Percentiles rank a stretch among this genome's conserved stretches.
These are phyloP conservation scores for Diloba caeruleocephala DNA, from an alignment of 2,888 invertebrate genomes.

Conservation along the genomic window DNA sequence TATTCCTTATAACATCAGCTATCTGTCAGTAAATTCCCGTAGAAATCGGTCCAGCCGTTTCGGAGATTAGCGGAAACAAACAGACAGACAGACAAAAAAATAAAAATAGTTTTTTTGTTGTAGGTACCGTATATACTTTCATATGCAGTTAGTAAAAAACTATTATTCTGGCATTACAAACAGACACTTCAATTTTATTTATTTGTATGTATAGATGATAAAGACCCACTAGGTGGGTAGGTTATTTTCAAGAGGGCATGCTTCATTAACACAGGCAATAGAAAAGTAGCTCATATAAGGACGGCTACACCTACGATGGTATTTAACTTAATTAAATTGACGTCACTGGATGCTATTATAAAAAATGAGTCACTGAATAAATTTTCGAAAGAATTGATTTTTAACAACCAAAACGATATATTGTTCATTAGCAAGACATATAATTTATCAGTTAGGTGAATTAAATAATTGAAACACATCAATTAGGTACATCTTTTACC, in stretches of 20 bases:
- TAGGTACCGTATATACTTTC: too few species aligned
- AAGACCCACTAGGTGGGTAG: slow-evolving; percentile 12
- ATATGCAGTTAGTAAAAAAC: too few species aligned
- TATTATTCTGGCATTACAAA: too few species aligned
- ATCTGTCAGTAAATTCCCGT: too few species aligned
- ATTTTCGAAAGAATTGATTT: slow-evolving; percentile 22
- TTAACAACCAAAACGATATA: slow-evolving; percentile 12
- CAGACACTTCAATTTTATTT: too few species aligned
- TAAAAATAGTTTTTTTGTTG: too few species aligned
- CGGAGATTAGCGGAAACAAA: too few species aligned
- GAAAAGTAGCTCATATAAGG: slow-evolving; percentile 8
- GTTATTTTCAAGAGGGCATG: slow-evolving; percentile 2
- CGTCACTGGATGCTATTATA: slow-evolving; percentile 20
- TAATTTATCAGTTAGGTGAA: not conserved
- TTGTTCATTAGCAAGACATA: slow-evolving; percentile 3
- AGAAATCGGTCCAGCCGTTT: too few species aligned
- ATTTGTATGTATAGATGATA: too few species aligned
- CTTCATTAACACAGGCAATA: slow-evolving; percentile 17
- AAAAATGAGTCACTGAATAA: slow-evolving; percentile 12
- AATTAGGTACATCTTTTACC: too few species aligned
- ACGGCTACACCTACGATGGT: slow-evolving; percentile 19
- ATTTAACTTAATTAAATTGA: slow-evolving; percentile 21
- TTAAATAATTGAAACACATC: not conserved
- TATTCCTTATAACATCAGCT: too few species aligned
- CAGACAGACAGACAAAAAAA: too few species aligned